A percentile compares a stretch with the other conserved stretches of the same genome.
These are phyloP conservation scores for Diphyllodes magnificus DNA, from an alignment of 2,113 vertebrate species.

Conservation along the genomic window DNA sequence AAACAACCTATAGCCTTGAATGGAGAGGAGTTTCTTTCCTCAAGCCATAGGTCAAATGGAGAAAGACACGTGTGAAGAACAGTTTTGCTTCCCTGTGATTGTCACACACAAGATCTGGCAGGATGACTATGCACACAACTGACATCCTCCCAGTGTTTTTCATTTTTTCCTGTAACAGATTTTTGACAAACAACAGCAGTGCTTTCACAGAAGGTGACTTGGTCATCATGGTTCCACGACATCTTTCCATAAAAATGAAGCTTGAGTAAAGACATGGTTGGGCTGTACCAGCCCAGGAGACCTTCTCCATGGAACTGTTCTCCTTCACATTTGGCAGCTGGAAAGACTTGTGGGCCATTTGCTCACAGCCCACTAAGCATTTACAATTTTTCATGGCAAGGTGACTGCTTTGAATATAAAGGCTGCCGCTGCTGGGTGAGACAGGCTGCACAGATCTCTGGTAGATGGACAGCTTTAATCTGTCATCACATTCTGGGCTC, in stretches of 20 bases:
- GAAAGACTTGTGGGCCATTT: background rate
- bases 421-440: background rate
- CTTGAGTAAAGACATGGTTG: background rate
- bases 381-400: background rate
- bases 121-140: background rate
- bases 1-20: background rate
- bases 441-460: background rate
- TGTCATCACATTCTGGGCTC: background rate
- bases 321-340: background rate
- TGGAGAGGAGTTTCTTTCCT: background rate
- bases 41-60: background rate
- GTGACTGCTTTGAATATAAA: background rate
- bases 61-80: background rate
- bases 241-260: background rate
- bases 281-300: background rate
- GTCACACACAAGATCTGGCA: background rate
- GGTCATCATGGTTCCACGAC: background rate
- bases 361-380: background rate
- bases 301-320: background rate
- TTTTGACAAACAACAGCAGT: background rate
- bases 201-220: background rate
- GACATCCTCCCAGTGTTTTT: background rate
- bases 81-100: background rate
- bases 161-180: background rate
- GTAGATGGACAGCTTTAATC: background rate